These are phyloP conservation scores for Adineta ricciae DNA, from an alignment of 2,888 invertebrate genomes.

Conservation along the genomic window DNA sequence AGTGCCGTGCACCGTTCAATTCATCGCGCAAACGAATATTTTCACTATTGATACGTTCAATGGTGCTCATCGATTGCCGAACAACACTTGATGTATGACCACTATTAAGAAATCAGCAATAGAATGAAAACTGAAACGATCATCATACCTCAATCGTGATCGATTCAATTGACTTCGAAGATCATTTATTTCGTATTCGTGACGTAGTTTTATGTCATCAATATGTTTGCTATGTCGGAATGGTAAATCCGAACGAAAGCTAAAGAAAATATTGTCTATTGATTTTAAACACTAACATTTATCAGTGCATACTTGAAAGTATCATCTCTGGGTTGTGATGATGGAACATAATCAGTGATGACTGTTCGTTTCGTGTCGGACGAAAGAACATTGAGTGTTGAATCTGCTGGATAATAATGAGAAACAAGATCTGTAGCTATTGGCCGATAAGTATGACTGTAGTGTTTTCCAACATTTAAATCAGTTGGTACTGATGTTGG, in stretches of 20 bases:
- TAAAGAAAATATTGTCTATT: slow-evolving; percentile 34
- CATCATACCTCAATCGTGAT: background rate
- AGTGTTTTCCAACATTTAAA: background rate
- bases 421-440: background rate
- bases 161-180: slow-evolving; percentile 32
- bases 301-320: background rate
- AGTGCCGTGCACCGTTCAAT: background rate
- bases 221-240: slow-evolving; percentile 43
- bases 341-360: background rate
- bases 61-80: background rate
- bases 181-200: slow-evolving; percentile 41
- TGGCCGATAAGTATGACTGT: background rate
- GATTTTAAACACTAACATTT: background rate
- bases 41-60: slow-evolving; percentile 1
- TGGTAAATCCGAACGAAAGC: slow-evolving; percentile 38
- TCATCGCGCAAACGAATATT: slow-evolving; percentile 11
- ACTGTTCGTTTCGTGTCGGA: background rate
- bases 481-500: background rate
- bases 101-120: background rate
- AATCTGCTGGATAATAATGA: slow-evolving; percentile 20
- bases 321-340: background rate
- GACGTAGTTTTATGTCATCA: slow-evolving; percentile 41
- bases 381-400: background rate
- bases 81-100: background rate
- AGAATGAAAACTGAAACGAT: background rate